A percentile compares a stretch with the other conserved stretches of the same genome.
Conservation (phyloP, 1,140 invertebrate species). For the Trialeurodes vaporariorum region DNA sequence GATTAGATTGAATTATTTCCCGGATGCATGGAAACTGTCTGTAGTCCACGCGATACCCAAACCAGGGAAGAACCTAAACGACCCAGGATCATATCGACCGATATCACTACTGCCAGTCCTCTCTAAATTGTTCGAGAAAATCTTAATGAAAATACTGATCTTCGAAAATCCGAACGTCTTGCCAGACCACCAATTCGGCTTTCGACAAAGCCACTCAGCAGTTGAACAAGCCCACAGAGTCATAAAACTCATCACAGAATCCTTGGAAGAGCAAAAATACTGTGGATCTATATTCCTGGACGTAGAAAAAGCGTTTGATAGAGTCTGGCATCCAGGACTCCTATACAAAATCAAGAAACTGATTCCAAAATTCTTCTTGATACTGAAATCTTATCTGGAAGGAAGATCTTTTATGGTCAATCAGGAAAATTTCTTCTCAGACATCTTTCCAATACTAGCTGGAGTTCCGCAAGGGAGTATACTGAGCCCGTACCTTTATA, state of each 20-base stretch:
- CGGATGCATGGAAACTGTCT: too few species aligned
- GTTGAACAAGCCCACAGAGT: constrained; percentile 4
- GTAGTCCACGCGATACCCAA: too few species aligned
- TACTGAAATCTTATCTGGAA: too few species aligned
- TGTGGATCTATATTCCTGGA: constrained; percentile 28
- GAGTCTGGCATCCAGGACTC: constrained; percentile 31
- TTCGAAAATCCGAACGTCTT: background rate
- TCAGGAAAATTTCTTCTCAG: too few species aligned
- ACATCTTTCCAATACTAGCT: too few species aligned
- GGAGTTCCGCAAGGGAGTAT: too few species aligned
- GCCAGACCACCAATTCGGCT: constrained; percentile 10
- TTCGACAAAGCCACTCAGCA: background rate
- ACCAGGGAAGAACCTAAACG: too few species aligned
- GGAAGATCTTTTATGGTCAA: too few species aligned
- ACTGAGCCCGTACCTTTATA: too few species aligned
- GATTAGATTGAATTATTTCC: too few species aligned
- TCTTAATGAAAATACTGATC: background rate
- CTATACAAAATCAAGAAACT: constrained; percentile 26
- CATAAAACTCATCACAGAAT: constrained; percentile 24
- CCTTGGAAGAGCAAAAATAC: constrained; percentile 22
- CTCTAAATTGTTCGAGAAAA: constrained; percentile 8
- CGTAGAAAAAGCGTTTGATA: constrained; percentile 35
- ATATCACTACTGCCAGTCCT: constrained; percentile 5
- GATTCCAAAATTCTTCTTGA: too few species aligned
- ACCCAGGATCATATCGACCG: constrained; percentile 3